These are phyloP conservation scores for Drosophila sturtevanti DNA, from an alignment of 1,140 invertebrate species.

Conservation along the genomic window DNA sequence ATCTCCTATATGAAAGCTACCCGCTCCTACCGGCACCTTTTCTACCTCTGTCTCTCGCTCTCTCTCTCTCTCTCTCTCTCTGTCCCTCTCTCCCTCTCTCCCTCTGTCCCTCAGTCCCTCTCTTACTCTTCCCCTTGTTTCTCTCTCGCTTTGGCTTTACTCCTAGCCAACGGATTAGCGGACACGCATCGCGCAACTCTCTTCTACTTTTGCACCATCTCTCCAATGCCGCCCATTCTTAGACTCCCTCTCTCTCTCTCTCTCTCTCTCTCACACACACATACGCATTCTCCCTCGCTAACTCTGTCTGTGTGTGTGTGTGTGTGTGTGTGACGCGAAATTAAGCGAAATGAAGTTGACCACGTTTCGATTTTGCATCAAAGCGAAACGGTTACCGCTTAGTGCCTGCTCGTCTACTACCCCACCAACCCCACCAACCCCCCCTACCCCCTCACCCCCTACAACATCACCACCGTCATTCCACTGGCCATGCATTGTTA, in stretches of 20 bases:
- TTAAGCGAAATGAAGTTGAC: conserved; percentile 81
- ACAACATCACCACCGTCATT: conserved; percentile 10
- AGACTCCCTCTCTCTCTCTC: conserved; percentile 1
- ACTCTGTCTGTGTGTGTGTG: conserved; percentile 26
- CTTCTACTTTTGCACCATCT: conserved; percentile 7
- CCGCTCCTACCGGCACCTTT: neutral
- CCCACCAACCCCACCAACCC: neutral
- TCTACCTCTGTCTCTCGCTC: neutral
- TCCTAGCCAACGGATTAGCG: conserved; percentile 59
- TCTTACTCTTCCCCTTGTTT: neutral
- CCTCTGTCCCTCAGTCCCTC: neutral
- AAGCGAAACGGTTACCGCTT: conserved; percentile 60
- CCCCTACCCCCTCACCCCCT: neutral
- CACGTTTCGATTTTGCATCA: conserved; percentile 81
- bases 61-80: neutral
- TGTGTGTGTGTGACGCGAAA: conserved; percentile 63
- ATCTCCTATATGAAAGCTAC: neutral
- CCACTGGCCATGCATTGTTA: conserved; percentile 73
- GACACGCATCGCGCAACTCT: conserved; percentile 35
- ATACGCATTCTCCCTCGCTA: too few relatives aligned
- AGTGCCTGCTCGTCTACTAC: too few relatives aligned
- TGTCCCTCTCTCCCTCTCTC: neutral
- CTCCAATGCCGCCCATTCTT: neutral
- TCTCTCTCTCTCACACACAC: too few relatives aligned
- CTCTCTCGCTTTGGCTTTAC: neutral